These are phyloP conservation scores for Podilymbus podiceps DNA, from an alignment of 2,113 vertebrate species.

Conservation along the genomic window DNA sequence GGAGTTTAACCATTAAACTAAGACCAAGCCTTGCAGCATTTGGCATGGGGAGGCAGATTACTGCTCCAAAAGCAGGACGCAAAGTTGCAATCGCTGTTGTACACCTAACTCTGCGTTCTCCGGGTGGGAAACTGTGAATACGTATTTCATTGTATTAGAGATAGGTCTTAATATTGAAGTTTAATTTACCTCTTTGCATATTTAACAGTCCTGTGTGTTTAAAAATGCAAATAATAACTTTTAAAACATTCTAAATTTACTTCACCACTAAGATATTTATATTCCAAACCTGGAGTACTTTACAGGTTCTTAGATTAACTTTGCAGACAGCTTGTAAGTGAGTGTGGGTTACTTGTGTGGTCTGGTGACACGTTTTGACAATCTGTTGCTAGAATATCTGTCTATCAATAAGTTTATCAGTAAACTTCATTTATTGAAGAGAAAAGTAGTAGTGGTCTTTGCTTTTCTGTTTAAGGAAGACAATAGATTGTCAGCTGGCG, in stretches of 20 bases:
- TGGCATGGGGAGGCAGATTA: accelerated
- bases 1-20: neutral
- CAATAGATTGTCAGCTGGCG: neutral
- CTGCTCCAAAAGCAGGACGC: neutral
- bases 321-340: constrained; percentile 8
- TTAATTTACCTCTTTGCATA: neutral
- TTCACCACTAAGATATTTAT: neutral
- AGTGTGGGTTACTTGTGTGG: neutral
- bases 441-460: neutral
- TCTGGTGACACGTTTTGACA: neutral
- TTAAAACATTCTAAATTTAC: neutral
- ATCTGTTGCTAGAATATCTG: constrained; percentile 19
- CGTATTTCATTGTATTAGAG: neutral
- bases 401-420: constrained; percentile 24
- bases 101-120: neutral
- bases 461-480: neutral
- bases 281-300: neutral
- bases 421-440: neutral
- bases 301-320: constrained; percentile 14
- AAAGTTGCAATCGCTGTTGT: neutral
- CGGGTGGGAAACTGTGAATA: neutral
- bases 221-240: neutral
- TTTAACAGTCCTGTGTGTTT: neutral
- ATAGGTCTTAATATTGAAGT: neutral
- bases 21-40: neutral